These are phyloP conservation scores for Idaea dimidiata DNA, from an alignment of 2,888 invertebrate species.

Conservation along the genomic window DNA sequence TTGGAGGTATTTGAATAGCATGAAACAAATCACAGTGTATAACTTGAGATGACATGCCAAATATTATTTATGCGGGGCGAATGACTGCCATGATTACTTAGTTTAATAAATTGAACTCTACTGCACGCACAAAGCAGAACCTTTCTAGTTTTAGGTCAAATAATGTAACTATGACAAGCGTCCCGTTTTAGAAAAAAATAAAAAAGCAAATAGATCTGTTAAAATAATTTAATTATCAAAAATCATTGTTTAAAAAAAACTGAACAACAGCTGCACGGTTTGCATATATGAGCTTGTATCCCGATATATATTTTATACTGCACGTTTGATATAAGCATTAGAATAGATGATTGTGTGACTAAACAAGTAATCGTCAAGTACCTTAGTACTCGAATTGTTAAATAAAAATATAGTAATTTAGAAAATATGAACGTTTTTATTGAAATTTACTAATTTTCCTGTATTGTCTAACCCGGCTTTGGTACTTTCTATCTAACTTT, in stretches of 20 bases:
- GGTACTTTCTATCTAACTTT: slow-evolving; percentile 15
- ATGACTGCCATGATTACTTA: no score
- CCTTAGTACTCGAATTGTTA: slow-evolving; percentile 33
- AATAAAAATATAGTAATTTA: slow-evolving; percentile 46
- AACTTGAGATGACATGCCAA: no score
- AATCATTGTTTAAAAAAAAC: not conserved
- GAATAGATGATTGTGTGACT: slow-evolving; percentile 33
- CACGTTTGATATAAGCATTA: slow-evolving; percentile 36
- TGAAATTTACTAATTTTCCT: slow-evolving; percentile 25
- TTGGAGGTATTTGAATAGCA: no score
- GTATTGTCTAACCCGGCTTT: slow-evolving; percentile 12
- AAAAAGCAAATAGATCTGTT: not conserved
- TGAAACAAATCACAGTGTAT: no score
- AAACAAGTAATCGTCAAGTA: slow-evolving; percentile 34
- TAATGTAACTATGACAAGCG: no score
- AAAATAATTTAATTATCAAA: not conserved
- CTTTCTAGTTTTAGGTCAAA: no score
- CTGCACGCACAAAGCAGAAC: no score
- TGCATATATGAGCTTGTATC: slow-evolving; percentile 2
- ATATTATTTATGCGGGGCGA: no score
- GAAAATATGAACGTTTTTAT: slow-evolving; percentile 28
- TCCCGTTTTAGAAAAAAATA: no score
- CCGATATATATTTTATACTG: slow-evolving; percentile 32
- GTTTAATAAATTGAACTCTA: no score
- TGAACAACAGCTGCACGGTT: not conserved